Base-by-base conservation (phyloP, 2,888 invertebrate species). In the Aelia acuminata region DNA sequence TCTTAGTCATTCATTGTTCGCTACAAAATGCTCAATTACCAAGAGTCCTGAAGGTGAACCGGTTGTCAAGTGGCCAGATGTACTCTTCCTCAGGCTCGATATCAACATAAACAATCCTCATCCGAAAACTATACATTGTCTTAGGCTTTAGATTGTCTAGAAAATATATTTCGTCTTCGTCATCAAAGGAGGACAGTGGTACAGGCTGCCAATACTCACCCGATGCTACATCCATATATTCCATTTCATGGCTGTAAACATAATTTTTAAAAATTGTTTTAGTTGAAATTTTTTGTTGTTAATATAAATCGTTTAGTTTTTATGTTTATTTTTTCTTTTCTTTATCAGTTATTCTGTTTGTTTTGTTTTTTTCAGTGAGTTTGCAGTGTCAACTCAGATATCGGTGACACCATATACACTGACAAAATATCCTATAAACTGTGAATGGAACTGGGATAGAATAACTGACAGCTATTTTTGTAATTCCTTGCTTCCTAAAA, bases 21-120 rank as follows among this genome's bases (percentile, higher is more conserved):
- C 8, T 18, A 5, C 26, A 47, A 84, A 84, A 22, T 13, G 80
- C 86, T 70, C 84, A 89, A 92, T 93, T 92, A 96, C 96, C 95
- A 22, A 95, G 92, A 1, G 98, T 97, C 92, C 96, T 95, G 91
- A 95, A 97, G 20, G 94, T 94, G 91, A 96, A 97, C 84, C 94
- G 93, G 22, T 94, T 94, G 90, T 96, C 95, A 10, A 93, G 92
- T 0, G 96, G 96, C 96, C 97, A 97, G 89, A 94, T 92, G 91
- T 95, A 96, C 35, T 80, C 87, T 50, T 80, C 87, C 20, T 84
- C 84, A 0, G 94, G 93, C 18, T 63, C 86, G 20, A 94, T 93
- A 48, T 90, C 92, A 20, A 90, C 93, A 92, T 97, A 98, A 89
- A 93, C 89, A 93, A 91, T 91, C 95, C 93, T 93, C 22, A 98